phyloP scores from a whole-genome alignment of 30 jellyfish, hydroid and myxozoan species.

The Cassiopea andromeda region DNA sequence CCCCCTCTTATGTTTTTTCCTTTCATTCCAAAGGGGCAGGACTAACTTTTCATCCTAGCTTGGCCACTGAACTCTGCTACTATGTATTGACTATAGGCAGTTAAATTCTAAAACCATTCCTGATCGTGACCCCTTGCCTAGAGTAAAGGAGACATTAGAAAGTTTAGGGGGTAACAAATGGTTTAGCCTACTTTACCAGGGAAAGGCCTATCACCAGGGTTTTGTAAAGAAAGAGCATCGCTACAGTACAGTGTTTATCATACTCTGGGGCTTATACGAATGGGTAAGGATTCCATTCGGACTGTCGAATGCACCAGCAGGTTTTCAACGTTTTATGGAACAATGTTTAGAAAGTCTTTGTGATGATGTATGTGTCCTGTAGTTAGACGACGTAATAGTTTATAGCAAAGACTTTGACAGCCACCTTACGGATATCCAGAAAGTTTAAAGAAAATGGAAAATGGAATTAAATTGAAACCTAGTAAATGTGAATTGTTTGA shows the following conservation, averaged over 20 bases:
- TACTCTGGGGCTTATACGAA: background rate
- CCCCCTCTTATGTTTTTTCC: too few species aligned
- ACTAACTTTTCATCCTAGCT: too few species aligned
- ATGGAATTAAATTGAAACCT: slow-evolving; percentile 50
- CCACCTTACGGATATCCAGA: background rate
- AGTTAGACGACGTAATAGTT: slow-evolving; percentile 4
- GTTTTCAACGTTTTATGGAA: slow-evolving; percentile 61
- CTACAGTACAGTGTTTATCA: slow-evolving; percentile 17
- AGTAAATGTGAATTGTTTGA: slow-evolving; percentile 29
- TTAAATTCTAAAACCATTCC: slow-evolving; percentile 26
- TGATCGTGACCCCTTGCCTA: slow-evolving; percentile 60
- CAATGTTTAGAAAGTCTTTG: slow-evolving; percentile 31
- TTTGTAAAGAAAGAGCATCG: slow-evolving; percentile 60
- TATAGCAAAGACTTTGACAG: background rate
- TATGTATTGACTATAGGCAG: slow-evolving; percentile 46
- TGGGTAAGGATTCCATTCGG: slow-evolving; percentile 73
- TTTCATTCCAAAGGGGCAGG: too few species aligned
- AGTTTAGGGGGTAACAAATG: slow-evolving; percentile 54
- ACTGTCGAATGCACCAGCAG: slow-evolving; percentile 65
- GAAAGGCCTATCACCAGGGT: slow-evolving; percentile 76
- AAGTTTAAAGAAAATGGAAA: slow-evolving; percentile 9
- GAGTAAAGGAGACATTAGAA: slow-evolving; percentile 51
- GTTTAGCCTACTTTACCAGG: slow-evolving; percentile 67
- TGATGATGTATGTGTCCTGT: slow-evolving; percentile 32
- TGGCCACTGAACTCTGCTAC: background rate